phyloP scores from a whole-genome alignment of 2,113 vertebrate species.

The human region DNA sequence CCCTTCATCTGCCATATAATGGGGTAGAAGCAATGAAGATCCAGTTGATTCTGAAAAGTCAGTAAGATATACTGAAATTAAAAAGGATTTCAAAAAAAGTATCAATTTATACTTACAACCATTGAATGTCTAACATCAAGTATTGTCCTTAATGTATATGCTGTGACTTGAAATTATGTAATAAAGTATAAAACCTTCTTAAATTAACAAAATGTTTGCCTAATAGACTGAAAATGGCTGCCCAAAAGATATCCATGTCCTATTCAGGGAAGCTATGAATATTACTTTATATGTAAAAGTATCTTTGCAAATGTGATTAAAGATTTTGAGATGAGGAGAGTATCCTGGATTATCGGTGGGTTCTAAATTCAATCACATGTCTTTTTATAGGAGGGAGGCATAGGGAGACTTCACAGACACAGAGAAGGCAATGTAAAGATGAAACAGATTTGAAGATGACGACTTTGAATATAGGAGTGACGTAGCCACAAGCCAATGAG shows the following conservation, averaged over 20 bases:
- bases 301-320: neutral
- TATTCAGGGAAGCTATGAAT: neutral
- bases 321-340: neutral
- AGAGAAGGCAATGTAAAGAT: neutral
- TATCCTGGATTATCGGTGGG: neutral
- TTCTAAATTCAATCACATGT: neutral
- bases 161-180: neutral
- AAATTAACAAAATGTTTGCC: neutral
- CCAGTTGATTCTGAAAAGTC: neutral
- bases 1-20: neutral
- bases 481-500: neutral
- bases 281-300: neutral
- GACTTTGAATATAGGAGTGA: neutral
- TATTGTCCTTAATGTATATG: neutral
- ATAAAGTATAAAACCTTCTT: neutral
- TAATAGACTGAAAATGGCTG: neutral
- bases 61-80: neutral
- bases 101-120: neutral
- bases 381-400: neutral
- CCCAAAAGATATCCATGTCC: neutral
- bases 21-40: neutral
- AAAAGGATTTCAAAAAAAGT: neutral
- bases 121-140: neutral
- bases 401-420: neutral
- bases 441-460: neutral